Evolutionary conservation across 2,113 vertebrate genomes (phyloP), one percentile per base, ranked within the genome.

Genomic region (Bothrops jararaca): DNA sequence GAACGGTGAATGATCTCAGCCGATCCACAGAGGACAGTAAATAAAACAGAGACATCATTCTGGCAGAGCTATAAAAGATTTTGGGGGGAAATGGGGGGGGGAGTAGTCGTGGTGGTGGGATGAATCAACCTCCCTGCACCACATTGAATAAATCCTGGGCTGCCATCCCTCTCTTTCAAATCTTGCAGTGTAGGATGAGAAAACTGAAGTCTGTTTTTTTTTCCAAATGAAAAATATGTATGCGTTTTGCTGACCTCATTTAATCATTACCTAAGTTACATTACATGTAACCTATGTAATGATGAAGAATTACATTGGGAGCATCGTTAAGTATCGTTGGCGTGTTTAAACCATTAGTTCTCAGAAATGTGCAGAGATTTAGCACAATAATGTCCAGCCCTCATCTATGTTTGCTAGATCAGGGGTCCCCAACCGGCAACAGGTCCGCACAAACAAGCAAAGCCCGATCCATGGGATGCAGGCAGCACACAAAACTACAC

Each of bases 71-170:
- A 23, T 39, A 69, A 91, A 53, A 23, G 80, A 91, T 74, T 74
- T 74, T 0, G n/a, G n/a, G 48, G 48, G n/a, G 13, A 18, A 74
- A n/a, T 15, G 13, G n/a, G n/a, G 13, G 5, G 1, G 9, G 9
- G 10, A 5, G 7, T 45, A 50, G 48, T 64, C 58, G 4, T 29
- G 64, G 69, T 0, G 15, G 15, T 74, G 8, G 34, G 10, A 92
- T 86, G 48, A 6, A 20, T 15, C 15, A 24, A 42, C 39, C 15
- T 39, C 92, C 57, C 11, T 54, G 87, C 60, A 56, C 39, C 39
- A 24, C 1, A 0, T 64, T 86, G 92, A 92, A 93, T 85, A 92
- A 57, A 90, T 58, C 89, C 91, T 92, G 90, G 92, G 54, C 90
- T 91, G 60, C 34, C 85, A 39, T 58, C 58, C 12, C 0, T 58